A percentile compares a stretch with the other conserved stretches of the same genome.
phyloP scores from a whole-genome alignment of 2,888 invertebrate species.

The Heliconius ismenius region DNA sequence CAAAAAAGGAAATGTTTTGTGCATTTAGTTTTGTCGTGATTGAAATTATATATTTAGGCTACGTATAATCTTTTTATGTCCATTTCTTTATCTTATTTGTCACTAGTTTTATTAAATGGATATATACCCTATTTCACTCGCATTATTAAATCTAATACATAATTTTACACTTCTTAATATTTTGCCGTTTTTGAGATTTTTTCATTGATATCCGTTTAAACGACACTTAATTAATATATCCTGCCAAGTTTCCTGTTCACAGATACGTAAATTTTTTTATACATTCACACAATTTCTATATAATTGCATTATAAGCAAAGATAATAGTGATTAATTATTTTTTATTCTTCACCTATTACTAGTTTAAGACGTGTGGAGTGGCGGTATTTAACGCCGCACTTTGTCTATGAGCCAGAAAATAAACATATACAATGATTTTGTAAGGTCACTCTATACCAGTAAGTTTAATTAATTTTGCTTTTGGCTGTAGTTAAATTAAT shows the following conservation, averaged over 20 bases:
- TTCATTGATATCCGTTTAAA: slow-evolving; percentile 5
- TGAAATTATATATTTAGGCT: slow-evolving; percentile 13
- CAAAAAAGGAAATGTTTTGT: slow-evolving; percentile 60
- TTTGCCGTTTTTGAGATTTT: neutral
- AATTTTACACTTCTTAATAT: too few species aligned
- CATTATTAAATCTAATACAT: neutral
- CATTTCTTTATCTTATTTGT: neutral
- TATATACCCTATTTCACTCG: neutral
- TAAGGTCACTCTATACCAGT: too few species aligned
- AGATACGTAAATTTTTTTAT: neutral
- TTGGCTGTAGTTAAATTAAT: too few species aligned
- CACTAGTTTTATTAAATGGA: too few species aligned
- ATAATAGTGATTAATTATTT: too few species aligned
- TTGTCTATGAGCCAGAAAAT: too few species aligned
- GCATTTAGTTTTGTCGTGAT: slow-evolving; percentile 22
- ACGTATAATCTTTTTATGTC: neutral
- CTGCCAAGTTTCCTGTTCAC: neutral
- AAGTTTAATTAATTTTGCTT: too few species aligned
- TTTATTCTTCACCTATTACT: neutral
- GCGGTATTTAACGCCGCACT: neutral
- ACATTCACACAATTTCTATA: neutral
- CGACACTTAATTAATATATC: neutral
- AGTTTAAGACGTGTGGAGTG: neutral
- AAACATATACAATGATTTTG: neutral
- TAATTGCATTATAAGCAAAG: neutral